Percentiles rank a stretch among this genome's conserved stretches.
Conservation (phyloP, 2,888 invertebrate species). For the Pterobdella sp. region DNA sequence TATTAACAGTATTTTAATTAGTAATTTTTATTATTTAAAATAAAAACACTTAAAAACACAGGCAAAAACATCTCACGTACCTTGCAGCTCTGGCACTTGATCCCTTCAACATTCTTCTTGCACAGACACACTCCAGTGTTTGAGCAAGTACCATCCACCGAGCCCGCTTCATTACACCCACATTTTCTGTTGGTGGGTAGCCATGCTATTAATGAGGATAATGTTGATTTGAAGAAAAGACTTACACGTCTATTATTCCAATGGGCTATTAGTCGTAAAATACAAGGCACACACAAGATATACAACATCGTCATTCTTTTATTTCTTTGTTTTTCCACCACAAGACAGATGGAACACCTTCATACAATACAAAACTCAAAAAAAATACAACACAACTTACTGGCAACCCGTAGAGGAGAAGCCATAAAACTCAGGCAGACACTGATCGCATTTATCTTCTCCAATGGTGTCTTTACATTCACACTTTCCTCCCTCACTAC, state of each 20-base stretch:
- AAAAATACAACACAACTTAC: constrained; percentile 21
- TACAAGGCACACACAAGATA: no score
- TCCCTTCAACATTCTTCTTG: constrained; percentile 39
- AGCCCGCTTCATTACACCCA: constrained; percentile 38
- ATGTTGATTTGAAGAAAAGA: no score
- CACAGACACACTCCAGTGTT: constrained; percentile 39
- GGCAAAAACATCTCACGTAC: background rate
- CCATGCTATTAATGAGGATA: no score
- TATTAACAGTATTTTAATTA: no score
- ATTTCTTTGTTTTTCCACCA: no score
- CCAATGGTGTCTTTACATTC: constrained; percentile 48
- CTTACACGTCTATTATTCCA: no score
- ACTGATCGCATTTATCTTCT: constrained; percentile 48
- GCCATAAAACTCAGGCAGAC: constrained; percentile 47
- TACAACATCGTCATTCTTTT: no score
- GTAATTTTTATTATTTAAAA: no score
- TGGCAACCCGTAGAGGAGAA: constrained; percentile 81
- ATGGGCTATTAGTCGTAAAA: no score
- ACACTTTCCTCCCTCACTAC: constrained; percentile 41
- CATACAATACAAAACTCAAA: no score
- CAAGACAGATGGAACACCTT: no score
- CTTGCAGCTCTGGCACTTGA: constrained; percentile 40
- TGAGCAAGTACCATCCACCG: constrained; percentile 34
- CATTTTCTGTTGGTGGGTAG: constrained; percentile 37
- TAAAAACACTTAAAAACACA: no score